Percentiles rank a stretch among this genome's conserved stretches.
phyloP scores from a whole-genome alignment of 2,888 invertebrate species.

The Nowickia ferox region DNA sequence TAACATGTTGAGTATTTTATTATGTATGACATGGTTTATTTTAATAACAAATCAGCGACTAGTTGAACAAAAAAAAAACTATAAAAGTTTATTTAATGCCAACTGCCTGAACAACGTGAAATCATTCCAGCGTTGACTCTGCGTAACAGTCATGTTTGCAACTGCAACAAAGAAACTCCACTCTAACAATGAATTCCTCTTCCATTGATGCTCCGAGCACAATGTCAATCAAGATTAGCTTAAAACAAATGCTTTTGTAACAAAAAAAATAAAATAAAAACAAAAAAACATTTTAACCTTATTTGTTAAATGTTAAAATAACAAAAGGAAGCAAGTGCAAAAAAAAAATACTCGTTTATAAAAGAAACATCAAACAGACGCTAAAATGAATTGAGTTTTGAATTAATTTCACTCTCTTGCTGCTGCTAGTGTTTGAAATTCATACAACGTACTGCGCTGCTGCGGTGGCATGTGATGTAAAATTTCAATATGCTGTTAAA shows the following conservation, averaged over 20 bases:
- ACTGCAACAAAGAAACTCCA: constrained; percentile 18
- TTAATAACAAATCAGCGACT: constrained; percentile 1
- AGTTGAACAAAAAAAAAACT: background rate
- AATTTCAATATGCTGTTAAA: background rate
- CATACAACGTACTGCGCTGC: background rate
- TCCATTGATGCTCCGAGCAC: constrained; percentile 22
- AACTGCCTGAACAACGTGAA: constrained; percentile 4
- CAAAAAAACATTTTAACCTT: constrained; percentile 30
- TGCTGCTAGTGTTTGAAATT: background rate
- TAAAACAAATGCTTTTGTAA: constrained; percentile 28
- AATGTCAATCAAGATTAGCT: constrained; percentile 64
- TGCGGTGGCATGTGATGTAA: background rate
- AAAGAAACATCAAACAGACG: background rate
- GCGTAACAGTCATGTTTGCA: constrained; percentile 2
- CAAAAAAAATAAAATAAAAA: no score
- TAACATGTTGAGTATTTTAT: constrained; percentile 2
- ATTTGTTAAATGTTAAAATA: constrained; percentile 43
- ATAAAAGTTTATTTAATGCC: background rate
- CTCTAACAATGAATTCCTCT: constrained; percentile 30
- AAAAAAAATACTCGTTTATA: background rate
- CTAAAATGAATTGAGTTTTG: constrained; percentile 23
- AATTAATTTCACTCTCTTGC: background rate
- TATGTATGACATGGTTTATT: constrained; percentile 33
- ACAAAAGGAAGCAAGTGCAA: background rate
- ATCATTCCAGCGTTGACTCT: constrained; percentile 10